Evolutionary conservation across 2,797 vertebrate genomes (phyloP).

Genomic region (Chelon labrosus): DNA sequence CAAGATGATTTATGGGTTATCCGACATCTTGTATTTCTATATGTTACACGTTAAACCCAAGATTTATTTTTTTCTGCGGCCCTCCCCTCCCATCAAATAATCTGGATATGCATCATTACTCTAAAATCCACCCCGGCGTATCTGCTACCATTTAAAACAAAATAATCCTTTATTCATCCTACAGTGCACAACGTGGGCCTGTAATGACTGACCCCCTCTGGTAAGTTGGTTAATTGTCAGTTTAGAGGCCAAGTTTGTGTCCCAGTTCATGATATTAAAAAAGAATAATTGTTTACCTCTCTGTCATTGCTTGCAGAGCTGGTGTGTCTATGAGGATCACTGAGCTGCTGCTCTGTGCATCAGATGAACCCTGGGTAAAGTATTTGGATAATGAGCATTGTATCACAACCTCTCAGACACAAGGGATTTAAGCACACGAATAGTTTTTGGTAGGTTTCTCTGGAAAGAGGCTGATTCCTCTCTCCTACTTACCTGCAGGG

Average conservation of each 20-base stretch:
- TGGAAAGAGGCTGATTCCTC: not conserved
- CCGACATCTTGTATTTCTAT: not conserved
- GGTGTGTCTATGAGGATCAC: conserved; percentile 84
- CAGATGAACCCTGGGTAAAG: conserved; percentile 65
- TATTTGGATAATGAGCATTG: not conserved
- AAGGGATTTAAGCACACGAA: not conserved
- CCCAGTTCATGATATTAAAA: not conserved
- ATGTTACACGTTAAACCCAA: not conserved
- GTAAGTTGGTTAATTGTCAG: not conserved
- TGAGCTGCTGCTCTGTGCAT: conserved; percentile 37
- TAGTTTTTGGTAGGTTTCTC: not conserved
- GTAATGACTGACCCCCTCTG: not conserved
- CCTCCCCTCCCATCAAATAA: too few species aligned
- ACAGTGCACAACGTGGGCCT: not conserved
- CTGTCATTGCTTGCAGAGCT: conserved; percentile 62
- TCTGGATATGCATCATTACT: too few species aligned
- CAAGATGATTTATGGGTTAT: not conserved
- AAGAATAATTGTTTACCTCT: conserved; percentile 71
- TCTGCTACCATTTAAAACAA: not conserved
- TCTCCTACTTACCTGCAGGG: conserved; percentile 83
- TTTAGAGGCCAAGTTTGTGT: not conserved
- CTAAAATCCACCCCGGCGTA: not conserved
- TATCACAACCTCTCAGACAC: not conserved
- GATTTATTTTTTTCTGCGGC: too few species aligned
- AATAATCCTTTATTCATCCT: too few species aligned